Percentiles rank a stretch among this genome's conserved stretches.
Conservation (phyloP, 2,888 invertebrate genomes). For the Acronicta alni region DNA sequence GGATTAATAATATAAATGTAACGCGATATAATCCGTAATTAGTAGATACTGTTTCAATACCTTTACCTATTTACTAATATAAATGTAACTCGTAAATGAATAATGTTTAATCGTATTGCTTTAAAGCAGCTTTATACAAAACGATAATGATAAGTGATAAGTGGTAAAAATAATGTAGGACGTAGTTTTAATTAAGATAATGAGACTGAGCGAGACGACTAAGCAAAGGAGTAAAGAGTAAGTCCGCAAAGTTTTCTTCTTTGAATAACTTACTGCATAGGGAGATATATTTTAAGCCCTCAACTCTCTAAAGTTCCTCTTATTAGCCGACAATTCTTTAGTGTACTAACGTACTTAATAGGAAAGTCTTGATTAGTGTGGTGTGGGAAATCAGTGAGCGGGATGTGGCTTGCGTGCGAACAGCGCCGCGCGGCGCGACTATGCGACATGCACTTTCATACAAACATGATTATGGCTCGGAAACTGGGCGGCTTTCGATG, state of each 20-base stretch:
- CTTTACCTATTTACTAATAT: too few relatives aligned
- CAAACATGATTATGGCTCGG: constrained; percentile 65
- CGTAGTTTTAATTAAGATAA: too few relatives aligned
- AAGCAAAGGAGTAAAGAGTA: neutral
- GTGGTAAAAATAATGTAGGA: too few relatives aligned
- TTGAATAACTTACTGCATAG: constrained; percentile 14
- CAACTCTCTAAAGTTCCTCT: constrained; percentile 57
- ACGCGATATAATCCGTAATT: too few relatives aligned
- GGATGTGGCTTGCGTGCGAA: constrained; percentile 58
- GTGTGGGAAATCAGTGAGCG: constrained; percentile 62
- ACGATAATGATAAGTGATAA: too few relatives aligned
- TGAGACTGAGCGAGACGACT: too few relatives aligned
- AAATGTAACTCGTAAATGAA: too few relatives aligned
- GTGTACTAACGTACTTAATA: constrained; percentile 59
- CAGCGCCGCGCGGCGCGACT: constrained; percentile 40
- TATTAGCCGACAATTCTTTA: constrained; percentile 64
- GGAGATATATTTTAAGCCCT: constrained; percentile 40
- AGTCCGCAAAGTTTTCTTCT: constrained; percentile 44
- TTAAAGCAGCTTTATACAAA: too few relatives aligned
- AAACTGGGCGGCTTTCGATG: constrained; percentile 65
- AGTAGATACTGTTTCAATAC: too few relatives aligned
- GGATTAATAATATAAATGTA: too few relatives aligned
- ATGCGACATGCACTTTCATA: constrained; percentile 63
- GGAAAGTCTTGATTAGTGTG: constrained; percentile 64
- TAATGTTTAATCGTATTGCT: too few relatives aligned